Percentiles rank a stretch among this genome's conserved stretches.
Conservation (phyloP, 2,797 vertebrate genomes). For the Gymnodraco acuticeps region DNA sequence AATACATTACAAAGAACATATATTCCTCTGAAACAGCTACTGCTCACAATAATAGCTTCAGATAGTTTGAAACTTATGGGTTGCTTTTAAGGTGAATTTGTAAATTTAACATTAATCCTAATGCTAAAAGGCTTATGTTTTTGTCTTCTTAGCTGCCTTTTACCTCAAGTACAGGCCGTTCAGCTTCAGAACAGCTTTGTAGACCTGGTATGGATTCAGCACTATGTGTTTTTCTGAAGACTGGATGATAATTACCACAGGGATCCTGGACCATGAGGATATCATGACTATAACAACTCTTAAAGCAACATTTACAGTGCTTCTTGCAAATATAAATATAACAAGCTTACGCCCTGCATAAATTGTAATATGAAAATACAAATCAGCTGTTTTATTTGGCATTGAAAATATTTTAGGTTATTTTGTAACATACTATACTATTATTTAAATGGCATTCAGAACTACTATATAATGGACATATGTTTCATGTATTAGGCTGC, state of each 20-base stretch:
- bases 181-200: background rate
- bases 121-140: background rate
- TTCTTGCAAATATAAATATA: background rate
- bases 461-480: conserved; percentile 11
- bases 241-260: background rate
- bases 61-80: background rate
- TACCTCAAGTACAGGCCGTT: background rate
- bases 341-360: background rate
- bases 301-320: background rate
- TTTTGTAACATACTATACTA: conserved; percentile 1
- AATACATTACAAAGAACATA: background rate
- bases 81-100: background rate
- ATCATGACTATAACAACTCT: background rate
- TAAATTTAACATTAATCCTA: background rate
- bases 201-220: background rate
- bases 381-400: conserved; percentile 21
- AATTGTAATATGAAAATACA: conserved; percentile 4
- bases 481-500: conserved; percentile 25
- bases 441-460: background rate
- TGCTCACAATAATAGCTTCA: background rate
- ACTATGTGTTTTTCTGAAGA: background rate
- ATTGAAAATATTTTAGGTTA: conserved; percentile 12
- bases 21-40: background rate
- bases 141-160: background rate
- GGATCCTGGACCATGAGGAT: background rate